Conservation (phyloP, 2,113 vertebrate genomes). For the Etheostoma spectabile region DNA sequence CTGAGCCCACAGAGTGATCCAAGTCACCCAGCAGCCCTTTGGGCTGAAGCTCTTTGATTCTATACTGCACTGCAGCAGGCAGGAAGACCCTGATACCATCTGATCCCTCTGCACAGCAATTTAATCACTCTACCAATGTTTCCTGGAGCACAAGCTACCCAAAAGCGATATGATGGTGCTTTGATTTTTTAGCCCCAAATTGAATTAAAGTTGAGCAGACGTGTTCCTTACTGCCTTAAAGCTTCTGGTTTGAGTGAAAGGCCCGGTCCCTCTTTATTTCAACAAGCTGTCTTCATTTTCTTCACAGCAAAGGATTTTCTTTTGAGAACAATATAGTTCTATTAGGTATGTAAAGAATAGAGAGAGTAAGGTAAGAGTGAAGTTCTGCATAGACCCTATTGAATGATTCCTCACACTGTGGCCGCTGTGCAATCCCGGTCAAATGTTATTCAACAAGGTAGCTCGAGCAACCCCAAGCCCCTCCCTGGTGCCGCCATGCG, state of each 20-base stretch:
- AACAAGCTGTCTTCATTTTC: neutral
- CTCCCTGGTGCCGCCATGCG: too few relatives aligned
- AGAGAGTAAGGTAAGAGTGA: too few relatives aligned
- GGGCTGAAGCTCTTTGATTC: constrained; percentile 55
- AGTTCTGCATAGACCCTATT: too few relatives aligned
- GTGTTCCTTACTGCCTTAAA: constrained; percentile 7
- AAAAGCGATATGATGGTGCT: constrained; percentile 14
- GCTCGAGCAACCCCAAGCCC: too few relatives aligned
- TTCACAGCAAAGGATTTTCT: neutral
- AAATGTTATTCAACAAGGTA: too few relatives aligned
- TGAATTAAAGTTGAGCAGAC: constrained; percentile 7
- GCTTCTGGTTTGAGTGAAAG: constrained; percentile 11
- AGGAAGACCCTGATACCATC: constrained; percentile 63
- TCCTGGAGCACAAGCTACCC: constrained; percentile 33
- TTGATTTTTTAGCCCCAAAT: constrained; percentile 46
- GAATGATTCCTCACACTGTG: too few relatives aligned
- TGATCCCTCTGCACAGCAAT: constrained; percentile 45
- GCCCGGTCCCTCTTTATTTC: neutral
- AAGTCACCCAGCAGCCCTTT: constrained; percentile 46
- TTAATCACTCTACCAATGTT: constrained; percentile 41
- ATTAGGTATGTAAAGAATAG: neutral
- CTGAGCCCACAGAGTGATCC: constrained; percentile 47
- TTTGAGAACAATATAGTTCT: neutral
- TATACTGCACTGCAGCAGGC: constrained; percentile 43
- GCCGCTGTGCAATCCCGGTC: too few relatives aligned